These are phyloP conservation scores for Mellilla xanthometata DNA, from an alignment of 2,888 invertebrate genomes.

Conservation along the genomic window DNA sequence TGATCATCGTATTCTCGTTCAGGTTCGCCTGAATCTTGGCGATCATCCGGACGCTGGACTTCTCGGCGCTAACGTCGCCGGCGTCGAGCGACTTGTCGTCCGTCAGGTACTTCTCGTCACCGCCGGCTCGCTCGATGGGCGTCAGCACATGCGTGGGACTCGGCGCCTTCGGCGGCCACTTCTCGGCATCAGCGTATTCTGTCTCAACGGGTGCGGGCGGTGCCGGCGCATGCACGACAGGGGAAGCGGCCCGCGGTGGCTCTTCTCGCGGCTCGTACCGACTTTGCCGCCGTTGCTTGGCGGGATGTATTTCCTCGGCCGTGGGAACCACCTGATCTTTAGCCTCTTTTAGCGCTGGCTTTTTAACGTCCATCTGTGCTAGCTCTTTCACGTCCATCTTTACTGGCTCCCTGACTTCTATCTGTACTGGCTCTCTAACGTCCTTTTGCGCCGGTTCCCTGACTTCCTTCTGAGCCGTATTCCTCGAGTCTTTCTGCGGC, in stretches of 20 bases:
- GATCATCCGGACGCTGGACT: constrained; percentile 72
- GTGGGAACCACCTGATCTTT: constrained; percentile 25
- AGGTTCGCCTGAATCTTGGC: constrained; percentile 76
- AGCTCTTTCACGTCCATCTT: no score
- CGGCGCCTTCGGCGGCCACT: constrained; percentile 67
- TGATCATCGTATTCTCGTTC: constrained; percentile 77
- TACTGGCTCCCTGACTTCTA: no score
- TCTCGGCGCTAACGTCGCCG: constrained; percentile 62
- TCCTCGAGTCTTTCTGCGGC: no score
- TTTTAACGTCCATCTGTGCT: no score
- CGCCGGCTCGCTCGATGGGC: constrained; percentile 66
- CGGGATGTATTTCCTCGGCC: constrained; percentile 35
- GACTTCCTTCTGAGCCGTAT: no score
- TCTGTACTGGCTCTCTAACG: no score
- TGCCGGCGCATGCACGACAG: constrained; percentile 48
- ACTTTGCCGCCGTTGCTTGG: constrained; percentile 26
- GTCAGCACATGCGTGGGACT: constrained; percentile 68
- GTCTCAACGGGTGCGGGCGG: constrained; percentile 45
- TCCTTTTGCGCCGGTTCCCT: no score
- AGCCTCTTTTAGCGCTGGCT: constrained; percentile 25
- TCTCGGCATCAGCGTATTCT: constrained; percentile 56
- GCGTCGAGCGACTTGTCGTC: constrained; percentile 68
- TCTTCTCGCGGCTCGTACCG: constrained; percentile 26
- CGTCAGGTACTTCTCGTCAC: constrained; percentile 73
- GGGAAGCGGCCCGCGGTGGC: constrained; percentile 26